Base-by-base conservation (phyloP, 2,888 invertebrate species). In the Acanthosoma haemorrhoidale region DNA sequence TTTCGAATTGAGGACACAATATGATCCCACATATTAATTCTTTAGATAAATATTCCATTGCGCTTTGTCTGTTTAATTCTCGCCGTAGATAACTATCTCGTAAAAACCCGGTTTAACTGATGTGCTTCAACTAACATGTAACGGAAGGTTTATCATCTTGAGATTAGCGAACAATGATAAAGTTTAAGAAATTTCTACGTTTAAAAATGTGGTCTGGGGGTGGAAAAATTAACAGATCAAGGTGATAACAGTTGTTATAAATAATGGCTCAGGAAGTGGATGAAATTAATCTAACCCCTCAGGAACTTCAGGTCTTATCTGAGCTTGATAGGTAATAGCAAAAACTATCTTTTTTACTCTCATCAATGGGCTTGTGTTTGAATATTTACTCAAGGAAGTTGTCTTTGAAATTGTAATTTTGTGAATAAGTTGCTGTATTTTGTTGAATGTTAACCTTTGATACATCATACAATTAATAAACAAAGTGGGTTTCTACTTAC, bases 301-400 rank as follows among this genome's bases (percentile, higher is more conserved):
- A 90, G 80, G 92, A 93, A 82, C 82, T 93, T 77, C 91, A 91
- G 83, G 87, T 90, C 80, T 85, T 94, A 77, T 91, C 92, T 70
- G 92, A 92, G 80, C 85, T 93, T 80, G 92, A 94, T 84, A 92
- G 93, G 93, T 91, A 82, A 69, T 41, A 13, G 6, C 29, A 11
- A 51, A n/a, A n/a, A 51, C n/a, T 51, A 51, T 51, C 21, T 2
- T 3, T 13, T 43, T 25, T 51, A n/a, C 4, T 25, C 3, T 13
- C 13, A n/a, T n/a, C n/a, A n/a, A n/a, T n/a, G 6, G 25, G 29
- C 11, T 51, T 25, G 21, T 21, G n/a, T 59, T 16, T 25, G 21
- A 4, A 5, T 21, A n/a, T 8, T 25, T 51, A 4, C 6, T n/a
- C 2, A 25, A n/a, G 29, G 18, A 16, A 25, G n/a, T 25, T 43